Evolutionary conservation across 2,113 vertebrate species (phyloP).

Genomic region (Otis tarda): DNA sequence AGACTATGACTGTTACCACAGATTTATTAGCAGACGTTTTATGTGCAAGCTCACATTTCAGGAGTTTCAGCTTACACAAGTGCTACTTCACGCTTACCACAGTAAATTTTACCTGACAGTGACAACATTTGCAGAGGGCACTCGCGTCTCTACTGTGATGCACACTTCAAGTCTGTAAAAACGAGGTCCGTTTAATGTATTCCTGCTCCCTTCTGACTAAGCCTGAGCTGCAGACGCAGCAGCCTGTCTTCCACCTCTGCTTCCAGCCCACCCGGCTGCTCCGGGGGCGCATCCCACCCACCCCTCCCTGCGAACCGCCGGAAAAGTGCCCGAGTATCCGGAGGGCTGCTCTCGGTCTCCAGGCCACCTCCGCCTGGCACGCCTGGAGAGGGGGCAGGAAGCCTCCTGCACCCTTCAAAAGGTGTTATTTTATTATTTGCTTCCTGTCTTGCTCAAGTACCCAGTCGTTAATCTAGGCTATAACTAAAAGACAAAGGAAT

Average conservation of each 20-base stretch:
- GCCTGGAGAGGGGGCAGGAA: background rate
- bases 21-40: background rate
- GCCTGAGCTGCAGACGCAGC: background rate
- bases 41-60: background rate
- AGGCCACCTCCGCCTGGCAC: no score
- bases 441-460: background rate
- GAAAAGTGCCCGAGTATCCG: rapidly evolving
- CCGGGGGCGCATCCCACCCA: background rate
- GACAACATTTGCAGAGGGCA: background rate
- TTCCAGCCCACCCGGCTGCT: background rate
- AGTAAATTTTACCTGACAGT: background rate
- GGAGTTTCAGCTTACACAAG: background rate
- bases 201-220: background rate
- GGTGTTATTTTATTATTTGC: background rate
- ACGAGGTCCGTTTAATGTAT: background rate
- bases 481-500: background rate
- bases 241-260: background rate
- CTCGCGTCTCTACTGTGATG: background rate
- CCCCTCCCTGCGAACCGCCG: background rate
- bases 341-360: background rate
- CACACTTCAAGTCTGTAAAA: background rate
- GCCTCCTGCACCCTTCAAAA: background rate
- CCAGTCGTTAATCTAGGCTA: background rate
- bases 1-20: background rate
- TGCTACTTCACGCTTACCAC: background rate